phyloP scores from a whole-genome alignment of 2,797 vertebrate genomes.

The Cetoscarus ocellatus region DNA sequence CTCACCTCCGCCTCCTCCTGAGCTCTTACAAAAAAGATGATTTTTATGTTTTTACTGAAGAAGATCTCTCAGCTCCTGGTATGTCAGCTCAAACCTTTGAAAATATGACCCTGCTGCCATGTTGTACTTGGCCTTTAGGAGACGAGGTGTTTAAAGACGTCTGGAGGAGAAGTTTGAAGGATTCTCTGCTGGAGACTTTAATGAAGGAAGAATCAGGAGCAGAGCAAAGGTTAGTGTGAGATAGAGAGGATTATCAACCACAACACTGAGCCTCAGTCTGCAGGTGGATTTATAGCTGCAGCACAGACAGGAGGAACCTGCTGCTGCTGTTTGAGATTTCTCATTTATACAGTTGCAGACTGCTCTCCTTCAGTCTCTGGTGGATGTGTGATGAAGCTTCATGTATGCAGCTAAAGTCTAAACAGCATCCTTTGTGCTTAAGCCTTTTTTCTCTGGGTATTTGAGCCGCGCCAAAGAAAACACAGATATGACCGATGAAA shows the following conservation, averaged over 20 bases:
- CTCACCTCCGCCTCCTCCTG: conserved; percentile 45
- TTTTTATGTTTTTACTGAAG: conserved; percentile 75
- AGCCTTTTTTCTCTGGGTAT: no score
- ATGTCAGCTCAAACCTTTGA: conserved; percentile 75
- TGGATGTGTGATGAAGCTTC: no score
- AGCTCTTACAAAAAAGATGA: conserved; percentile 67
- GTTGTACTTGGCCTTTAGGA: conserved; percentile 80
- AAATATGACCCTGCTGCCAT: conserved; percentile 73
- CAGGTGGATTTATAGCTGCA: no score
- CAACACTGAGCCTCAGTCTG: conserved; percentile 3
- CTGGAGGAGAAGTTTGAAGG: conserved; percentile 64
- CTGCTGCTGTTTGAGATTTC: no score
- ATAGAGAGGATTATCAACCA: conserved; percentile 31
- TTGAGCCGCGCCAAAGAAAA: no score
- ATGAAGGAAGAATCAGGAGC: conserved; percentile 67
- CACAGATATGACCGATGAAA: no score
- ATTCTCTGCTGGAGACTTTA: conserved; percentile 68
- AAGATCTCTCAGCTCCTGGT: conserved; percentile 76
- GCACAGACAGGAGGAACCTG: no score
- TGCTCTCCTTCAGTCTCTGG: no score
- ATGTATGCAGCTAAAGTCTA: no score
- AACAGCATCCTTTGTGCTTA: no score
- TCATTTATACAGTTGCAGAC: no score
- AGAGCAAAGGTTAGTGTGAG: conserved; percentile 18
- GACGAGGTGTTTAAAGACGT: conserved; percentile 55